phyloP scores from a whole-genome alignment of 1,140 invertebrate species.

The Antheraea pernyi region DNA sequence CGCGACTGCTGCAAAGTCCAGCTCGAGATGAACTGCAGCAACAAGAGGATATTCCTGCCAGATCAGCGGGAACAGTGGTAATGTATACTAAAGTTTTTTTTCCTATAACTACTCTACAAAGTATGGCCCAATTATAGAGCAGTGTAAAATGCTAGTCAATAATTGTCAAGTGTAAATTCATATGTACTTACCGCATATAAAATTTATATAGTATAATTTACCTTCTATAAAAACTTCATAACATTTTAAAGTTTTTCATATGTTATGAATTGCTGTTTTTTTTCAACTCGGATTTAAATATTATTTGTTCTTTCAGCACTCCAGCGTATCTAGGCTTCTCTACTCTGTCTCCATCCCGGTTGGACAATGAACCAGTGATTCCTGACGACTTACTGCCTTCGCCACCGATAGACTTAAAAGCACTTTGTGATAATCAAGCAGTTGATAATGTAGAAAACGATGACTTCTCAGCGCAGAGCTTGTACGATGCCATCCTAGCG shows the following conservation, averaged over 20 bases:
- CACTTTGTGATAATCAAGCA: constrained; percentile 31
- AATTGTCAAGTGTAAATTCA: no score
- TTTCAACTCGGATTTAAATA: background rate
- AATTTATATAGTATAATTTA: no score
- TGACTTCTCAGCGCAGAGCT: constrained; percentile 24
- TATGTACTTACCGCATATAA: no score
- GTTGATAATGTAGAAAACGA: constrained; percentile 17
- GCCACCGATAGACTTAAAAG: constrained; percentile 43
- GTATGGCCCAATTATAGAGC: no score
- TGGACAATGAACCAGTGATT: constrained; percentile 45
- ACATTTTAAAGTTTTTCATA: no score
- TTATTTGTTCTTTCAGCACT: constrained; percentile 33
- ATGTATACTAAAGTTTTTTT: background rate
- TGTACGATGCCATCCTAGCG: constrained; percentile 55
- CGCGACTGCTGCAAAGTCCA: constrained; percentile 40
- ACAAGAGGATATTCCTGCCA: constrained; percentile 57
- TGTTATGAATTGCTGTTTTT: no score
- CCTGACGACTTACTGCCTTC: constrained; percentile 54
- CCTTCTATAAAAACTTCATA: no score
- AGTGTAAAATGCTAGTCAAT: no score
- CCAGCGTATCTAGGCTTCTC: constrained; percentile 59
- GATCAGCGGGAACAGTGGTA: constrained; percentile 61
- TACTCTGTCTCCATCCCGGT: constrained; percentile 18
- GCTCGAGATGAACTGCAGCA: constrained; percentile 54
- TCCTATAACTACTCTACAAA: no score